Conservation (phyloP, 1,140 invertebrate species). For the Seison nebaliae region DNA sequence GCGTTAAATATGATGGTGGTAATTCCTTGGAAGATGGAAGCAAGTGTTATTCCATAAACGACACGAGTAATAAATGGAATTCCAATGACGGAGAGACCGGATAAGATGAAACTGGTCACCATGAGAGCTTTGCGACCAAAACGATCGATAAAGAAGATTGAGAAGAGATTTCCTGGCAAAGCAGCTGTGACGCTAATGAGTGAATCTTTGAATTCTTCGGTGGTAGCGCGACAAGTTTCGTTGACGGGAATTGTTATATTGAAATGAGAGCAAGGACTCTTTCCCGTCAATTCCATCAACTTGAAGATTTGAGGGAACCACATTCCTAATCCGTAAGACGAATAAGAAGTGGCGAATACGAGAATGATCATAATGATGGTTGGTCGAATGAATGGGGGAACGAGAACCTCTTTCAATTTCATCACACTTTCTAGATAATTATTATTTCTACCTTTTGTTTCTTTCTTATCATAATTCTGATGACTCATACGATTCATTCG, state of each 20-base stretch:
- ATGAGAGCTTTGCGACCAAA: constrained; percentile 29
- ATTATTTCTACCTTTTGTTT: too few species aligned
- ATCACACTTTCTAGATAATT: not conserved
- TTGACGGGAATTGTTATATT: constrained; percentile 10
- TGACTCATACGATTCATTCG: too few species aligned
- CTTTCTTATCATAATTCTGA: too few species aligned
- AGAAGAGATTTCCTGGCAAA: constrained; percentile 30
- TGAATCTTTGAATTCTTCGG: constrained; percentile 18
- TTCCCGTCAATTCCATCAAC: constrained; percentile 23
- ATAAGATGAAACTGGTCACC: constrained; percentile 7
- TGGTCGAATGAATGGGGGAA: constrained; percentile 18
- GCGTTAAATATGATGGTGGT: constrained; percentile 11
- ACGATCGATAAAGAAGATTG: constrained; percentile 29
- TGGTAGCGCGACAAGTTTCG: not conserved
- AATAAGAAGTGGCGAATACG: constrained; percentile 16
- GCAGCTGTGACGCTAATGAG: constrained; percentile 23
- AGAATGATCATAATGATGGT: constrained; percentile 26
- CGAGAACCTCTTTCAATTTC: constrained; percentile 17
- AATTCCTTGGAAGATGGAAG: constrained; percentile 9
- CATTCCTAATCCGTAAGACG: constrained; percentile 33
- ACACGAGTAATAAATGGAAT: constrained; percentile 9
- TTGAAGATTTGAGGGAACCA: constrained; percentile 35
- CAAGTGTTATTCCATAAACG: constrained; percentile 3
- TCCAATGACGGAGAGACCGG: constrained; percentile 12
- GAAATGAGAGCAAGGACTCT: constrained; percentile 17